These are phyloP conservation scores for Ceratosolen fusciceps DNA, from an alignment of 1,140 invertebrate genomes.

Conservation along the genomic window DNA sequence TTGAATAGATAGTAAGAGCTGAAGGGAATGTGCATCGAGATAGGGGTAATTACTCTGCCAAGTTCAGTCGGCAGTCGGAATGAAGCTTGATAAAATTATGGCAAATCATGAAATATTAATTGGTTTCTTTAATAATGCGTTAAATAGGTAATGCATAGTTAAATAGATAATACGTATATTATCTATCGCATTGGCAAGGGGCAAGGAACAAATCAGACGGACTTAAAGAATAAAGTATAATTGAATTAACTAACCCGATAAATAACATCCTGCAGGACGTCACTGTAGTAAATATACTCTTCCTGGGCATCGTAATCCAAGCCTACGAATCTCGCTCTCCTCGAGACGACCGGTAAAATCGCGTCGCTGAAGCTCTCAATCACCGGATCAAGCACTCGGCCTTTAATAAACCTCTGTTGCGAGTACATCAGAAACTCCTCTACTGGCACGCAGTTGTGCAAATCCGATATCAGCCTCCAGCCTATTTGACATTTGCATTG, in stretches of 20 bases:
- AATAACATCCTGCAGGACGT: slow-evolving; percentile 97
- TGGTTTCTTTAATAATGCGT: neutral
- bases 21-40: neutral
- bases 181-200: no score
- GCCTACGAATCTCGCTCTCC: slow-evolving; percentile 95
- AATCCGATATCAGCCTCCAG: slow-evolving; percentile 81
- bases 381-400: slow-evolving; percentile 91
- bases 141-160: neutral
- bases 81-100: neutral
- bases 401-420: slow-evolving; percentile 96
- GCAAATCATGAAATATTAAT: neutral
- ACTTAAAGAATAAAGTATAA: no score
- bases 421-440: slow-evolving; percentile 97
- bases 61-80: neutral
- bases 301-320: slow-evolving; percentile 94
- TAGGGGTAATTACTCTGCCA: neutral
- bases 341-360: slow-evolving; percentile 90
- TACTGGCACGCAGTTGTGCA: slow-evolving; percentile 87
- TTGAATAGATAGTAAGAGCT: neutral
- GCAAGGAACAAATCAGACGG: no score
- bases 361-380: slow-evolving; percentile 94
- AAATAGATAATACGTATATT: neutral
- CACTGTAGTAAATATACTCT: slow-evolving; percentile 96
- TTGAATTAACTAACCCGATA: slow-evolving; percentile 72
- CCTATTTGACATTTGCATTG: neutral